Conservation (phyloP, 2,888 invertebrate species). For the Drosophila prolongata region DNA sequence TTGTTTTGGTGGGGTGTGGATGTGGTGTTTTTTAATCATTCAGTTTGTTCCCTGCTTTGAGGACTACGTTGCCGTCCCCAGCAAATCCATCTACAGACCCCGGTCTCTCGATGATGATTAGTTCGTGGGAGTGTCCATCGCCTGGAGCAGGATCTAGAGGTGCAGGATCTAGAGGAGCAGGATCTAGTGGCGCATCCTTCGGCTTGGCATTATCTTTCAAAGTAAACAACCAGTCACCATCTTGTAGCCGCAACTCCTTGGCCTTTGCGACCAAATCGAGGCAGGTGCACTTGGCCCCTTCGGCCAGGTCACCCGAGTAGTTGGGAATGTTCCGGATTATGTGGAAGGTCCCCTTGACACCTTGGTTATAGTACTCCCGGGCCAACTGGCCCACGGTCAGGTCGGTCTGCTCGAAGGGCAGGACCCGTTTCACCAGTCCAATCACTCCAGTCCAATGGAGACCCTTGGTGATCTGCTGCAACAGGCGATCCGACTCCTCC, state of each 20-base stretch:
- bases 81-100: background rate
- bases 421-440: constrained; percentile 1
- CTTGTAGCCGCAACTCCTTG: background rate
- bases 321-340: constrained; percentile 34
- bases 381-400: constrained; percentile 5
- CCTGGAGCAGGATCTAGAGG: background rate
- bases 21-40: no score
- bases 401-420: background rate
- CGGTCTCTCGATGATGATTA: background rate
- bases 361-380: constrained; percentile 18
- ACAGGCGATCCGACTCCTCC: constrained; percentile 33
- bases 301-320: constrained; percentile 13
- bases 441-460: constrained; percentile 15
- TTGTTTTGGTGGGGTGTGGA: background rate
- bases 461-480: constrained; percentile 2
- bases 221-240: background rate
- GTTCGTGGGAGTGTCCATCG: background rate
- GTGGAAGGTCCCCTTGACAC: constrained; percentile 24
- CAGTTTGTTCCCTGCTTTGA: background rate
- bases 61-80: background rate
- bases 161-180: background rate
- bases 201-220: background rate
- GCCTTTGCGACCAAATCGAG: constrained; percentile 1
- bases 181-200: background rate
- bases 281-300: constrained; percentile 6